Conservation (phyloP, 2,113 vertebrate genomes). For the Perccottus glenii region DNA sequence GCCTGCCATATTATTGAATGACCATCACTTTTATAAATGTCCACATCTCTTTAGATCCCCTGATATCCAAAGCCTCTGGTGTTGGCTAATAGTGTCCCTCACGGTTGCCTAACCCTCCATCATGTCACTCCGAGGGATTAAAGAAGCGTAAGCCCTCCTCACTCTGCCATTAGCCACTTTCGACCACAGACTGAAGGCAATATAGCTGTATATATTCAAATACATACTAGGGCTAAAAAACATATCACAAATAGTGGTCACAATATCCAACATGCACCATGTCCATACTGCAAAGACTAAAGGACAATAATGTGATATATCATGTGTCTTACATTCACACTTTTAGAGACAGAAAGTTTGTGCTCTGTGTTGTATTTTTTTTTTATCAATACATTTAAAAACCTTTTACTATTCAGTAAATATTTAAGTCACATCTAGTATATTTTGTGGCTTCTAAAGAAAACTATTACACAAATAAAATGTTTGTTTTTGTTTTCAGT, state of each 20-base stretch:
- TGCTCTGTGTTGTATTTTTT: too few species aligned
- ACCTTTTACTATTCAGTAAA: too few species aligned
- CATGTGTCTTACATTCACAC: not conserved
- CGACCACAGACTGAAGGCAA: conserved; percentile 32
- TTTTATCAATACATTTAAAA: too few species aligned
- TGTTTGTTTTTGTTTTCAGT: not conserved
- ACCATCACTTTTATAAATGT: not conserved
- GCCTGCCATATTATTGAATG: not conserved
- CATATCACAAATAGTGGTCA: not conserved
- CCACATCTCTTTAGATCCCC: conserved; percentile 9
- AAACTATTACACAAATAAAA: too few species aligned
- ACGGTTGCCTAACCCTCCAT: conserved; percentile 31
- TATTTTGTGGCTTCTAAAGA: too few species aligned
- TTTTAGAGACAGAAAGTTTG: too few species aligned
- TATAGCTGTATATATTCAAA: not conserved
- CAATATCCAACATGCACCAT: not conserved
- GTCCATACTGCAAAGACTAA: not conserved
- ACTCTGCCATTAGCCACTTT: conserved; percentile 36
- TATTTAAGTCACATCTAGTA: too few species aligned
- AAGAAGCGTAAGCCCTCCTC: conserved; percentile 50
- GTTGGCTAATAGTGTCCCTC: conserved; percentile 32
- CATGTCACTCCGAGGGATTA: conserved; percentile 68
- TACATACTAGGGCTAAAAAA: not conserved
- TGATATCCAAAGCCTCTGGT: conserved; percentile 33
- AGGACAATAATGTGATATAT: not conserved